These are phyloP conservation scores for Dipodomys ordii DNA, from an alignment of 2,113 vertebrate species.

Conservation along the genomic window DNA sequence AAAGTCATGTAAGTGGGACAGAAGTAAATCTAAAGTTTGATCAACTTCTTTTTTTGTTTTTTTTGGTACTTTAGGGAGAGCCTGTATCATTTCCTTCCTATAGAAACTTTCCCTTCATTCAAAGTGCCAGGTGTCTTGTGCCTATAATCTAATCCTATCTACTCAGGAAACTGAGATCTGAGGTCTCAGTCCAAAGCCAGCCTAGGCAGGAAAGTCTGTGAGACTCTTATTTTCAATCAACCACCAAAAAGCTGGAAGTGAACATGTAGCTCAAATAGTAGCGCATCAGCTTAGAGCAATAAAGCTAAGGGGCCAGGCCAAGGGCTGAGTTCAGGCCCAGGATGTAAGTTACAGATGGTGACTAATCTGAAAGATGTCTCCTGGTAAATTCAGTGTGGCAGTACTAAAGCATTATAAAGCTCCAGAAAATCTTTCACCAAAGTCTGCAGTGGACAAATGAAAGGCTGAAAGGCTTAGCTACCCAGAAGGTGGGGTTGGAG, in stretches of 20 bases:
- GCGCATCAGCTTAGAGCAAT: too few species aligned
- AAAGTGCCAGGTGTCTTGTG: too few species aligned
- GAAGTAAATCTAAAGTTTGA: neutral
- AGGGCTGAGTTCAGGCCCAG: too few species aligned
- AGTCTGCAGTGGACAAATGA: neutral
- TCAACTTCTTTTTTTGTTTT: neutral
- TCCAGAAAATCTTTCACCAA: neutral
- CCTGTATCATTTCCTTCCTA: neutral
- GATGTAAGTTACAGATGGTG: neutral
- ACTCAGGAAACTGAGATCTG: too few species aligned
- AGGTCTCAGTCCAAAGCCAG: too few species aligned
- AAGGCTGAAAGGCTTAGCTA: neutral
- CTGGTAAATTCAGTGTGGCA: neutral
- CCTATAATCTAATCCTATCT: too few species aligned
- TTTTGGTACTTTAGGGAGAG: neutral
- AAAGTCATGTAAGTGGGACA: neutral
- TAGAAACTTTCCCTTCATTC: neutral
- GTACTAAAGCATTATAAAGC: neutral
- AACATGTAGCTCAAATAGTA: too few species aligned
- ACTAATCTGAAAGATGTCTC: neutral
- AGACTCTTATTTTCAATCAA: too few species aligned
- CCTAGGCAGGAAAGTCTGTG: too few species aligned
- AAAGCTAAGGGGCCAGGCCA: too few species aligned
- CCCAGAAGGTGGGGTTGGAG: too few species aligned
- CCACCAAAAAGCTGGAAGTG: too few species aligned